Evolutionary conservation across 2,888 invertebrate species (phyloP), one percentile per base, ranked within the genome.

Genomic region (Pyrrhosoma nymphula): DNA sequence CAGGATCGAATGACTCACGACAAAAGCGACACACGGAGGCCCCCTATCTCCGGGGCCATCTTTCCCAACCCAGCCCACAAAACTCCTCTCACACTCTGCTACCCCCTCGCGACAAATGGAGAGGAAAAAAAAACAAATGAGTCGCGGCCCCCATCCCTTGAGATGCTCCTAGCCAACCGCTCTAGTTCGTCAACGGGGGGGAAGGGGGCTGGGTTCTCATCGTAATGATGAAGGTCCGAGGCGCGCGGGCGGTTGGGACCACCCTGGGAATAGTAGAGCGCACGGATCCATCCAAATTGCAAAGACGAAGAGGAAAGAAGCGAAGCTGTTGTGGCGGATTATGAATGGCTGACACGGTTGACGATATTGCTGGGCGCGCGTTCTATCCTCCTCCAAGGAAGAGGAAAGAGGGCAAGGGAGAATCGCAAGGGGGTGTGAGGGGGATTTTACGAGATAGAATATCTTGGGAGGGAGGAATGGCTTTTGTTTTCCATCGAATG

Each of bases 401-500:
- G 82, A 16, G 3, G 69, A n/a, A 6, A 23, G 69, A 26, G 69
- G 60, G 20, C 20, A 60, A 2, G 60, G 20, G 60, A 23, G 60
- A 60, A 23, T 60, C 20, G 16, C 20, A n/a, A n/a, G n/a, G n/a
- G 60, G 60, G 60, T 23, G 60, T 18, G 20, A 60, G 60, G 60
- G 60, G 23, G 23, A 8, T 47, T 47, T 47, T 47, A 47, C 8
- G 47, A 47, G 47, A 47, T 47, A 4, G 47, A 47, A 47, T 47
- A 8, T 47, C 47, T 47, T 4, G 47, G 55, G n/a, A 55, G 55
- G 55, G 56, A n/a, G 23, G 91, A 63, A 91, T 91, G 63, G 93
- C 93, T 93, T 93, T 93, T 93, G 93, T 93, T 93, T 93, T 93
- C 93, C 69, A 93, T 93, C 23, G 93, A 69, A n/a, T 69, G 75